Percentiles rank a stretch among this genome's conserved stretches.
Evolutionary conservation across 2,888 invertebrate genomes (phyloP).

Genomic region (Ganaspis brasiliensis): DNA sequence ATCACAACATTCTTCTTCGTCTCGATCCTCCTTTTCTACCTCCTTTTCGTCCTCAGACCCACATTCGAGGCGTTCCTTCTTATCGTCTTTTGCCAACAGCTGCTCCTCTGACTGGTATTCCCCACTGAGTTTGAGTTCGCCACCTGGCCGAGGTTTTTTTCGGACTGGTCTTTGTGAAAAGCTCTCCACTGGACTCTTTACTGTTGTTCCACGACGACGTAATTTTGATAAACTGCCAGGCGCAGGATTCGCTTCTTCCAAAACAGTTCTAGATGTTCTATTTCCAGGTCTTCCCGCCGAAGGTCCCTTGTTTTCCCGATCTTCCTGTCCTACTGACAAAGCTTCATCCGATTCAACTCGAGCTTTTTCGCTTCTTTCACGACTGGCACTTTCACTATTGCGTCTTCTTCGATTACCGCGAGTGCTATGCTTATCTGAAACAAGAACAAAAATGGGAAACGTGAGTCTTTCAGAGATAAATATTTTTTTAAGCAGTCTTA

Average conservation of each 20-base stretch:
- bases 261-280: conserved; percentile 71
- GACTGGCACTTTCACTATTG: conserved; percentile 72
- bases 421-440: conserved; percentile 75
- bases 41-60: conserved; percentile 52
- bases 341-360: conserved; percentile 56
- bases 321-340: conserved; percentile 73
- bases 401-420: conserved; percentile 74
- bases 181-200: conserved; percentile 67
- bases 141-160: conserved; percentile 59
- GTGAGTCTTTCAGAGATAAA: conserved; percentile 1
- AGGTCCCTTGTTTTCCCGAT: conserved; percentile 78
- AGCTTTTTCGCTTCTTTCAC: conserved; percentile 70
- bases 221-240: conserved; percentile 72
- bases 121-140: conserved; percentile 15
- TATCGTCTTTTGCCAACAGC: conserved; percentile 34
- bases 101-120: conserved; percentile 44
- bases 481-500: not conserved
- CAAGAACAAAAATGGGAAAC: conserved; percentile 45
- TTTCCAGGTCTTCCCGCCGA: conserved; percentile 71
- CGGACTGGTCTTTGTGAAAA: conserved; percentile 69
- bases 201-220: conserved; percentile 70
- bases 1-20: conserved; percentile 66
- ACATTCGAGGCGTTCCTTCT: conserved; percentile 46
- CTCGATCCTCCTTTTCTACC: conserved; percentile 56
- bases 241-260: conserved; percentile 75